Base-by-base conservation (phyloP, 2,888 invertebrate species). In the Theretra japonica region DNA sequence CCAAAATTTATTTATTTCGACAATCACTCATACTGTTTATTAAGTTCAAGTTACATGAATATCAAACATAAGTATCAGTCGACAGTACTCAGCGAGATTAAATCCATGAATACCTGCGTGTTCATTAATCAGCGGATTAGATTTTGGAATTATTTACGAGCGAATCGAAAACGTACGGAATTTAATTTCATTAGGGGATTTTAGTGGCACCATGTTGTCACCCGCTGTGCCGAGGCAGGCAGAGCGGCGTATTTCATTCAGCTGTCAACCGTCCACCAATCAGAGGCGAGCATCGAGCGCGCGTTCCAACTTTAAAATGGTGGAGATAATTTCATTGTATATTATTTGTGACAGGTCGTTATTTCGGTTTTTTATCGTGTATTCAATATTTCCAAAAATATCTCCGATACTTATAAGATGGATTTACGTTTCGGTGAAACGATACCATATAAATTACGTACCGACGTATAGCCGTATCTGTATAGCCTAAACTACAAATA, bases 301-400 rank as follows among this genome's bases (percentile, higher is more conserved):
- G 87, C 90, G 91, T 89, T 91, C 87, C 85, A 86, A 87, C 82
- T 92, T 93, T 91, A 87, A 93, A 92, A 94, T 94, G 94, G 93
- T 91, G 90, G 90, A 94, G 93, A 94, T 94, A 92, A 93, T 93
- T 92, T 92, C 90, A 92, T 92, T 93, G 92, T 94, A 94, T 92
- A 93, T 94, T 94, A 93, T 93, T 93, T 90, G 94, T 94, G 94
- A 94, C 94, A 94, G 94, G 94, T 93, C 93, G 92, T 94, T 94
- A 94, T 92, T 94, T 92, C 83, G 84, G 89, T 80, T 89, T 91
- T 94, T 93, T 94, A 93, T 93, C 83, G 77, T 83, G 87, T 88
- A 88, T 90, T 89, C 87, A 85, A 91, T 92, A 91, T 90, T 89
- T 89, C 86, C 87, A 78, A 83, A 84, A 86, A 88, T 86, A 85